Evolutionary conservation across 2,113 vertebrate genomes (phyloP).

Genomic region (Hylia prasina): DNA sequence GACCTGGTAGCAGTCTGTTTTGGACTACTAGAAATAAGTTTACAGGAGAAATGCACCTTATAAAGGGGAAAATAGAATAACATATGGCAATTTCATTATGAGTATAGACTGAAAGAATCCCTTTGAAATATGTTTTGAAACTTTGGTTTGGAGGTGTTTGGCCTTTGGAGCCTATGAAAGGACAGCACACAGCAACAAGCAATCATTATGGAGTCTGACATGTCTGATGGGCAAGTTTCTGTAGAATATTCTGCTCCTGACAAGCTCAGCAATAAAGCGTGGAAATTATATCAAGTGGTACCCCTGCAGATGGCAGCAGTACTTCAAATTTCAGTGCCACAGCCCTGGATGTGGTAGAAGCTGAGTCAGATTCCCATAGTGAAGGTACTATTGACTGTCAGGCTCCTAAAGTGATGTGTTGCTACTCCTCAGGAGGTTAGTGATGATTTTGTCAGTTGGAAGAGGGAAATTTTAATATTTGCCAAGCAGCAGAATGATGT

Average conservation of each 20-base stretch:
- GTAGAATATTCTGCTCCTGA: background rate
- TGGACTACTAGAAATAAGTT: background rate
- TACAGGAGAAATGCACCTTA: background rate
- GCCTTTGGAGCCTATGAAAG: background rate
- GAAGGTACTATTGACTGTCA: background rate
- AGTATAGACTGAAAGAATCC: background rate
- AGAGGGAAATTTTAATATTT: background rate
- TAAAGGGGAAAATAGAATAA: background rate
- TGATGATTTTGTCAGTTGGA: background rate
- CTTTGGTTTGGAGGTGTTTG: background rate
- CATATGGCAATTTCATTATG: background rate
- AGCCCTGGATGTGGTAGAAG: background rate
- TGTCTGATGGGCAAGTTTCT: background rate
- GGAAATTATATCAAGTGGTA: background rate
- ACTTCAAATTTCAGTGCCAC: slow-evolving; percentile 68
- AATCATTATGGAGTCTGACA: background rate
- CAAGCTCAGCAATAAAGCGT: background rate
- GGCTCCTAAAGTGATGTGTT: background rate
- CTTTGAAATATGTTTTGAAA: background rate
- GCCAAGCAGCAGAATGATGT: background rate
- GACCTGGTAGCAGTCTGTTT: background rate
- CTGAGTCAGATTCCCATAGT: background rate
- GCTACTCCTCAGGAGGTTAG: background rate
- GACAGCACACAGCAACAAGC: background rate
- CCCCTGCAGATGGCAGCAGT: slow-evolving; percentile 79